Evolutionary conservation across 2,888 invertebrate species (phyloP), one percentile per base, ranked within the genome.

Genomic region (Dioctria linearis): DNA sequence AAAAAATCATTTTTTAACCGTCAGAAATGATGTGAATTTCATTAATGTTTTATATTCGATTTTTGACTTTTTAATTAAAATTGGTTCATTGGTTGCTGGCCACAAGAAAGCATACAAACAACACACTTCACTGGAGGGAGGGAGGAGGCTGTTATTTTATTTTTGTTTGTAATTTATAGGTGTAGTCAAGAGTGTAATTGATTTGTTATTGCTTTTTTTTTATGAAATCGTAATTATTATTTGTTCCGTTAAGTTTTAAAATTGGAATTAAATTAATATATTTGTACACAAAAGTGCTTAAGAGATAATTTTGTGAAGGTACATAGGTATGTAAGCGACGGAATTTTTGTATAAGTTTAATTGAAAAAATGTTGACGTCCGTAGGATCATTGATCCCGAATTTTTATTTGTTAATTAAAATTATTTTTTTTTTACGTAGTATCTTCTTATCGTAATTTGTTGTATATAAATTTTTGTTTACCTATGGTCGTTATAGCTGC

Each of bases 61-160:
- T 69, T 49, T 49, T 69, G 37, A 69, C 69, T 39, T 69, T 69
- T 69, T 51, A 69, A 69, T 69, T 69, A 69, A 69, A 69, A 69
- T 13, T 2, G 46, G 51, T 37, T 25, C 9, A 69, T 69, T 69
- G 37, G 49, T 25, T 25, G 49, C 8, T 51, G 42, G 4, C 43
- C n/a, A 13, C 40, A 46, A 46, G 25, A 42, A 6, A 5, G 9
- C 49, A 6, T n/a, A 9, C 25, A 25, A 25, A 25, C 25, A 25
- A 25, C 25, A 25, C 2, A 25, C 25, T 66, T 6, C 5, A 5
- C 57, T 65, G 25, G 13, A 13, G 40, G 65, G 8, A 67, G 11
- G 43, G 43, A 13, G 5, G 6, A 69, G 25, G 69, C 5, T 11
- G 3, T 49, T 69, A 69, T 46, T 69, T 49, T 2, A 69, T 49